Base-by-base conservation (phyloP, 2,888 invertebrate species). In the Sericinus montela region DNA sequence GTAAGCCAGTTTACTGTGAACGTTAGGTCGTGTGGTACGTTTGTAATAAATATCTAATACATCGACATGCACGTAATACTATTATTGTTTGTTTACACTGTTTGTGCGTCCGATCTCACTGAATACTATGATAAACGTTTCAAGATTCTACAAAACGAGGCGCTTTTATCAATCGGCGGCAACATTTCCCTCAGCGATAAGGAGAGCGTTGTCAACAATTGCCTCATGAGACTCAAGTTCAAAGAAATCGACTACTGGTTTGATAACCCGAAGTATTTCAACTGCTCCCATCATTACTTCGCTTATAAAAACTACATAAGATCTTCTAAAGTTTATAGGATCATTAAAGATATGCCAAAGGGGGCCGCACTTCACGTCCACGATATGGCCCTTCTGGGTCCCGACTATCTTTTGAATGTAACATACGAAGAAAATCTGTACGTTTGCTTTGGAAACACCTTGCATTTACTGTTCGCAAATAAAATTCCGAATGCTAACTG, bases 331-430 rank as follows among this genome's bases (percentile, higher is more conserved):
- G 91, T 95, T 0, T 95, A 92, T 63, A 74, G 90, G 56, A 85
- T 94, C 6, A 90, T 96, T 9, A 83, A 90, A 53, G 75, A 75
- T 29, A 90, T 96, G 89, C 96, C 96, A 0, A 96, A 96, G 78
- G 96, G 94, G 3, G 93, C 91, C 0, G 91, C 92, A 0, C 72
- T 95, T 10, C 95, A 95, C 67, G 85, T 91, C 0, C 95, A 95
- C 64, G 91, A 94, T 55, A 91, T 92, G 50, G 92, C 92, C 0
- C 75, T 93, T 0, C 85, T 91, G 14, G 92, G 92, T 5, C 81
- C 91, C 0, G 91, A 93, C 53, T 94, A 90, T 56, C 59, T 94
- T 0, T 66, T 93, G 32, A 90, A 92, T 35, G 62, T 94, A 23
- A 94, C 94, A 0, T 92, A 92, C 56, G 82, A 86, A 52, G 89